A percentile compares a stretch with the other conserved stretches of the same genome.
These are phyloP conservation scores for Volucella inflata DNA, from an alignment of 2,888 invertebrate genomes.

Conservation along the genomic window DNA sequence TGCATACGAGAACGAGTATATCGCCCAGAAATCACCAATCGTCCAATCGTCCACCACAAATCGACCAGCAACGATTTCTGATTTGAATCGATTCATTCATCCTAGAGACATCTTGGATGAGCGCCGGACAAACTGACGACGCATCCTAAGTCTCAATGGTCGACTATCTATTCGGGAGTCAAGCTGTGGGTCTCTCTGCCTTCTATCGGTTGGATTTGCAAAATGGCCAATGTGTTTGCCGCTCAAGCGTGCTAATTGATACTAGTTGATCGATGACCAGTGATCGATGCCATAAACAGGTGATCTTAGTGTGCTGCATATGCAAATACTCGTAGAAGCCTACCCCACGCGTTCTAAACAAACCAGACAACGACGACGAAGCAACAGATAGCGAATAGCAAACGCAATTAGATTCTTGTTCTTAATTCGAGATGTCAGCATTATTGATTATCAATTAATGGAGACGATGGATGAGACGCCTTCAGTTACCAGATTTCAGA, in stretches of 20 bases:
- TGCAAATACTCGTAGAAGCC: slow-evolving; percentile 10
- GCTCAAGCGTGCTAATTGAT: slow-evolving; percentile 70
- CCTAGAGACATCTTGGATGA: slow-evolving; percentile 34
- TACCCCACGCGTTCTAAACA: slow-evolving; percentile 40
- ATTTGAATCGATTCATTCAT: slow-evolving; percentile 62
- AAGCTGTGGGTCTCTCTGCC: slow-evolving; percentile 3
- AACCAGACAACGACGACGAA: background rate
- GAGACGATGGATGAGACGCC: slow-evolving; percentile 69
- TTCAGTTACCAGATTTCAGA: slow-evolving; percentile 38
- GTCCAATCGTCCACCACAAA: no score
- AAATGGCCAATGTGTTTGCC: slow-evolving; percentile 72
- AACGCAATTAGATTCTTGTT: slow-evolving; percentile 73
- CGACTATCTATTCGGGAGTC: slow-evolving; percentile 59
- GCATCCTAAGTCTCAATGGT: background rate
- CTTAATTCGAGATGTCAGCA: slow-evolving; percentile 73
- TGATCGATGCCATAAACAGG: slow-evolving; percentile 47
- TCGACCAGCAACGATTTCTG: slow-evolving; percentile 15
- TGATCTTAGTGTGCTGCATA: slow-evolving; percentile 41
- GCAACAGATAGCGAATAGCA: slow-evolving; percentile 42
- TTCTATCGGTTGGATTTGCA: slow-evolving; percentile 66
- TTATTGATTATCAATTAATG: slow-evolving; percentile 75
- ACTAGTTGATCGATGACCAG: slow-evolving; percentile 69
- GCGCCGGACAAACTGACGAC: slow-evolving; percentile 1
- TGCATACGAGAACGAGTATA: no score
- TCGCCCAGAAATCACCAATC: no score